Base-by-base conservation (phyloP, 1,140 invertebrate genomes). In the Trissolcus basalis region DNA sequence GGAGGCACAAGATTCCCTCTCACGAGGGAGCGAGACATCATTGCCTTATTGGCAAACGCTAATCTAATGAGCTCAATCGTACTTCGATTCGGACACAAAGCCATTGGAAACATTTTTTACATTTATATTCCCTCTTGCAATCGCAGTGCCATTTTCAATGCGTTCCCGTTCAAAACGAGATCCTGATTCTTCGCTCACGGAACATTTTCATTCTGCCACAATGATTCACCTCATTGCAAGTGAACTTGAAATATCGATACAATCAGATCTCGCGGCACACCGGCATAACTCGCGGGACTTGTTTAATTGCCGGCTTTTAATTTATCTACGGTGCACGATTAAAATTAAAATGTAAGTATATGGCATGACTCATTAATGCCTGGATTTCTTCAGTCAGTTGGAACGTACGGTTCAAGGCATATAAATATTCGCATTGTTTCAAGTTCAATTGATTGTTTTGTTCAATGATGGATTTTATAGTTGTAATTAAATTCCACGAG, bases 21-120 rank as follows among this genome's bases (percentile, higher is more conserved):
- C 36, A 56, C 65, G 60, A 61, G 73, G 67, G 60, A 61, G 60
- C 73, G 55, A 64, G 59, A 65, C 59, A 65, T 70, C 73, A 60
- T 61, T 70, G 36, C 55, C 61, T 45, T 65, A 70, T 70, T 77
- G 67, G 73, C 48, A 61, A 60, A 61, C 61, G 55, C 36, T 69
- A 64, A 76, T 76, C 65, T 76, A 76, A 70, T 65, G 65, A 75
- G 59, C 65, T 69, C 64, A 53, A 59, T 74, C 71, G 64, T 53
- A 32, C 41, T 53, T 63, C 41, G 58, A 53, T 68, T 68, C 64
- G 71, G 71, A 68, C 64, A 75, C 59, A 68, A 75, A 63, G 58
- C 44, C 27, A 15, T 54, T 64, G 64, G 39, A 49, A 63, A 68
- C n/a, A n/a, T 39, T 39, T 53, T 63, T 68, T 68, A 63, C 53